These are phyloP conservation scores for Centruroides sculpturatus DNA, from an alignment of 1,140 invertebrate species.

Conservation along the genomic window DNA sequence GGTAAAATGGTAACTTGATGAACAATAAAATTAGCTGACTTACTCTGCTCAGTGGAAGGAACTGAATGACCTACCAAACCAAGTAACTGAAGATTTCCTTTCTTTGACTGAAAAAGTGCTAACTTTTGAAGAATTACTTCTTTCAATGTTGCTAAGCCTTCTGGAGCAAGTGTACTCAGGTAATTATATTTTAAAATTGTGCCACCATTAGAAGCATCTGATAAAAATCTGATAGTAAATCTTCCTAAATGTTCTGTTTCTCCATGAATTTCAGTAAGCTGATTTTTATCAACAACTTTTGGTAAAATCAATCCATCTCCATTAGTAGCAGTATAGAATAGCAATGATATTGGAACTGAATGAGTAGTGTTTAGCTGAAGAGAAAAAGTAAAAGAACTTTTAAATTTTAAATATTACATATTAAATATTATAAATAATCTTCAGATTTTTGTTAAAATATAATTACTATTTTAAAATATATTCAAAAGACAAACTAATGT, in stretches of 20 bases:
- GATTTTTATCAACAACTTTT: constrained; percentile 32
- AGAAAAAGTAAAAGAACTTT: neutral
- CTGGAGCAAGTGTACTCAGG: constrained; percentile 46
- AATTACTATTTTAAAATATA: too few relatives aligned
- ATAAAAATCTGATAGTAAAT: constrained; percentile 43
- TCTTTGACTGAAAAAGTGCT: constrained; percentile 27
- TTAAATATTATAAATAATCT: too few relatives aligned
- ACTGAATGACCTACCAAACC: constrained; percentile 17
- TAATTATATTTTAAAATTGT: constrained; percentile 52
- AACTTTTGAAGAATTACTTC: constrained; percentile 49
- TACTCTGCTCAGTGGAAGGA: too few relatives aligned
- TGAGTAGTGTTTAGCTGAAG: constrained; percentile 11
- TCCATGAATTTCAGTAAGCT: constrained; percentile 52
- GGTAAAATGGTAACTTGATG: constrained; percentile 53
- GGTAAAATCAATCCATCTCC: constrained; percentile 26
- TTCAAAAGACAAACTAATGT: too few relatives aligned
- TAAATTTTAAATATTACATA: too few relatives aligned
- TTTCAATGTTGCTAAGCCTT: constrained; percentile 56
- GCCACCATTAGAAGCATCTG: constrained; percentile 13
- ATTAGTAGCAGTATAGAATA: constrained; percentile 35
- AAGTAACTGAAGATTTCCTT: constrained; percentile 23
- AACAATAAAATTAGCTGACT: constrained; percentile 57
- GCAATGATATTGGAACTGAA: constrained; percentile 27
- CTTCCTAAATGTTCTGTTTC: constrained; percentile 60
- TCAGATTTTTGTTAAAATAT: too few relatives aligned